Percentiles rank a stretch among this genome's conserved stretches.
Conservation (phyloP, 2,113 vertebrate species). For the Telmatochromis sp. region DNA sequence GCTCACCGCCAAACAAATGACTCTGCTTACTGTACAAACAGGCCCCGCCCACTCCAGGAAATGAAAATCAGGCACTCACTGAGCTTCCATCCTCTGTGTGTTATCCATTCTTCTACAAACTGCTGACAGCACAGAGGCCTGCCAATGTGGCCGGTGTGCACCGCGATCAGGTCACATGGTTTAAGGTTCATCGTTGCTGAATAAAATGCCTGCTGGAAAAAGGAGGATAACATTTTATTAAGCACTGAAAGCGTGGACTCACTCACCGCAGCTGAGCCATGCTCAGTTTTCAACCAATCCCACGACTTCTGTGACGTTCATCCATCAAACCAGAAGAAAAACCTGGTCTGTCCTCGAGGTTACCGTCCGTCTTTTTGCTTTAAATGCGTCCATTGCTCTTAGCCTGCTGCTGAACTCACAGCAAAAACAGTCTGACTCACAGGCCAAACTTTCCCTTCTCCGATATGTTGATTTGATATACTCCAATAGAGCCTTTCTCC, state of each 20-base stretch:
- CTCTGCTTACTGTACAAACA: neutral
- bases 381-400: slow-evolving; percentile 39
- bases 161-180: neutral
- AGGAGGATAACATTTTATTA: neutral
- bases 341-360: slow-evolving; percentile 1
- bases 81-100: neutral
- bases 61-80: neutral
- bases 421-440: slow-evolving; percentile 74
- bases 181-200: neutral
- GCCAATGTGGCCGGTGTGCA: neutral
- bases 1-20: neutral
- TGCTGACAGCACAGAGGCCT: neutral
- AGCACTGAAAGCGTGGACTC: neutral
- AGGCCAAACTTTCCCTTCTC: slow-evolving; percentile 68
- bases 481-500: slow-evolving; percentile 76
- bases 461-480: slow-evolving; percentile 77
- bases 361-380: slow-evolving; percentile 7
- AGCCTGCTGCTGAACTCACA: slow-evolving; percentile 74
- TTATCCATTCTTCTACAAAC: neutral
- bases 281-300: neutral
- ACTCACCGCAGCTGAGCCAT: neutral
- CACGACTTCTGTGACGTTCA: neutral
- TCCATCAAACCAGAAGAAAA: slow-evolving; percentile 5
- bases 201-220: neutral
- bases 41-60: neutral